Evolutionary conservation across 1,140 invertebrate species (phyloP), one percentile per base, ranked within the genome.

Genomic region (Drepana arcuata): DNA sequence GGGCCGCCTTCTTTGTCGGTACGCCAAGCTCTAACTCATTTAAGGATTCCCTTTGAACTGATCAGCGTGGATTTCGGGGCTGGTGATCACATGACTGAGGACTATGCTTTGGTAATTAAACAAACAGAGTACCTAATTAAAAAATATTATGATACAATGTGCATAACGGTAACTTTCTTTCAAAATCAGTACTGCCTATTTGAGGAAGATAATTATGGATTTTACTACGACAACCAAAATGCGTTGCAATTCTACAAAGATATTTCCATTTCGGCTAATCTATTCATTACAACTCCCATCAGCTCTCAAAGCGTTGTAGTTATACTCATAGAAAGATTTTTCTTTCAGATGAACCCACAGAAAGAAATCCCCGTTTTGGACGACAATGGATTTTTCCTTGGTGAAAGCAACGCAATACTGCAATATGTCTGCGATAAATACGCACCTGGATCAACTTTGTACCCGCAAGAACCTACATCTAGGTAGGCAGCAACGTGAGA

Each of bases 381-480:
- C 31, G 91, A 93, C 47, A 84, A 89, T 51, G 91, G 91, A 11
- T 89, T 93, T 49, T 80, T 85, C 34, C 71, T 93, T 26, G 86
- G 91, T 11, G 91, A 93, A 73, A 92, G 90, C 51, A 89, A 90
- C 48, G 92, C 92, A 0, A 93, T 93, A 56, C 68, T 92, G 33
- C 90, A 91, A 70, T 94, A 94, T 66, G 64, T 94, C 31, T 91
- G 88, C 25, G 90, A 92, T 23, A 89, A 91, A 65, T 93, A 92
- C 51, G 85, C 79, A 14, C 87, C 86, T 18, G 84, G 86, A 7
- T 84, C 86, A 7, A 73, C 83, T 16, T 67, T 93, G 0, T 93
- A 93, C 67, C 92, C 92, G 0, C 86, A 86, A 48, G 89, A 92
- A 29, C 75, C 88, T 2, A 85, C 87, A 69, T 46, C 52, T 5